A percentile compares a stretch with the other conserved stretches of the same genome.
Evolutionary conservation across 1,140 invertebrate genomes (phyloP).

Genomic region (Drosophila nannoptera): DNA sequence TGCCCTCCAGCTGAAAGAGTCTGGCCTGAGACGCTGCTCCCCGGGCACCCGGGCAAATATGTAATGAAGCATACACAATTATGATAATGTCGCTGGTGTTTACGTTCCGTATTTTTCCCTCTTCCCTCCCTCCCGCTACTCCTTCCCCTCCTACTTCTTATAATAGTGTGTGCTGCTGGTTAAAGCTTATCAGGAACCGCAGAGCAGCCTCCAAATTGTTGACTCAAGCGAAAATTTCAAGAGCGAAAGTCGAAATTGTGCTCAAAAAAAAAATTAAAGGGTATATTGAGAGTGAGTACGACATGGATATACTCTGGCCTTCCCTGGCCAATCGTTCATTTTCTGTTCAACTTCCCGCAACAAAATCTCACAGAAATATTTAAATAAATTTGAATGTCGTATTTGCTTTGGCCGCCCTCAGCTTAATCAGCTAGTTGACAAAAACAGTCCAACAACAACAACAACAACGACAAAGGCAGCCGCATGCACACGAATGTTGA

Average conservation of each 20-base stretch:
- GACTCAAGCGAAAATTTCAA: slow-evolving; percentile 5
- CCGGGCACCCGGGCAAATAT: slow-evolving; percentile 53
- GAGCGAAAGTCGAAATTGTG: too few relatives aligned
- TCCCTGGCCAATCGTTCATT: too few relatives aligned
- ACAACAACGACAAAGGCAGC: too few relatives aligned
- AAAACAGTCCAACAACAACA: slow-evolving; percentile 3
- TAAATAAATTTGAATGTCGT: neutral
- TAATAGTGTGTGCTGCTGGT: slow-evolving; percentile 13
- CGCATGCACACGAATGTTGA: neutral
- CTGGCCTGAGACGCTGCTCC: slow-evolving; percentile 1
- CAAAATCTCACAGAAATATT: too few relatives aligned
- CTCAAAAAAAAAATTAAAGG: too few relatives aligned
- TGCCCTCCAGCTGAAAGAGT: slow-evolving; percentile 27
- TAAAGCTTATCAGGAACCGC: slow-evolving; percentile 55
- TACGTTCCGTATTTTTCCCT: slow-evolving; percentile 44
- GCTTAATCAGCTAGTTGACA: slow-evolving; percentile 29
- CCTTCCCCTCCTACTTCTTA: too few relatives aligned
- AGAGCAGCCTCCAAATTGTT: slow-evolving; percentile 27
- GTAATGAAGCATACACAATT: slow-evolving; percentile 77
- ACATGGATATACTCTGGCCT: too few relatives aligned
- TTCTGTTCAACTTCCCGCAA: too few relatives aligned
- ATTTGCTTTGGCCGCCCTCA: slow-evolving; percentile 7
- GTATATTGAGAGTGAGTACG: too few relatives aligned
- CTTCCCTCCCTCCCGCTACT: neutral
- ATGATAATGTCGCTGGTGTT: slow-evolving; percentile 71